phyloP scores from a whole-genome alignment of 2,888 invertebrate species.

The Pollenia amentaria region DNA sequence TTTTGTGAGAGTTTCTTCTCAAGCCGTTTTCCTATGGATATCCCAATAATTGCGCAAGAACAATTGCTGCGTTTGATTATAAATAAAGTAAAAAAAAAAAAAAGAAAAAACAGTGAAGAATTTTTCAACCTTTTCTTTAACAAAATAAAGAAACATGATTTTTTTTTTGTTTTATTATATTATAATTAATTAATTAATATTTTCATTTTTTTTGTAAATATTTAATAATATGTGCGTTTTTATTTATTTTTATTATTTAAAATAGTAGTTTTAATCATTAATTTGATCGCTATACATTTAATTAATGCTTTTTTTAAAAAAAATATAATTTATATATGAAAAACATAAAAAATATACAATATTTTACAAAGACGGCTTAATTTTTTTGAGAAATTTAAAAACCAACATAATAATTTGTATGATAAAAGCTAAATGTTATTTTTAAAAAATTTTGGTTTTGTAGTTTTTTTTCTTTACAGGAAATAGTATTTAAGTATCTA shows the following conservation, averaged over 20 bases:
- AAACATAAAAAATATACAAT: slow-evolving; percentile 59
- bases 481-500: background rate
- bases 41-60: too few species aligned
- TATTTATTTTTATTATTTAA: slow-evolving; percentile 40
- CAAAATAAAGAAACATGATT: slow-evolving; percentile 7
- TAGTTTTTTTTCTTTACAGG: background rate
- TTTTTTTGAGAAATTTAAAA: background rate
- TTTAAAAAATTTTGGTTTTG: background rate
- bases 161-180: slow-evolving; percentile 51
- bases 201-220: slow-evolving; percentile 49
- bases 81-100: background rate
- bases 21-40: too few species aligned
- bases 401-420: slow-evolving; percentile 15
- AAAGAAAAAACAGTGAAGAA: background rate
- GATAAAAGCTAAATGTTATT: slow-evolving; percentile 2
- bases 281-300: slow-evolving; percentile 47
- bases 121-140: slow-evolving; percentile 13
- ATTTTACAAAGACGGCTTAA: slow-evolving; percentile 54
- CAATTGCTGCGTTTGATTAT: background rate
- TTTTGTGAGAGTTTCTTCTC: too few species aligned
- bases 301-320: slow-evolving; percentile 32
- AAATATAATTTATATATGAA: slow-evolving; percentile 25
- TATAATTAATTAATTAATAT: slow-evolving; percentile 37
- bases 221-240: slow-evolving; percentile 57
- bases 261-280: slow-evolving; percentile 8